Base-by-base conservation (phyloP, 2,888 invertebrate genomes). In the Amphipyra tragopoginis region DNA sequence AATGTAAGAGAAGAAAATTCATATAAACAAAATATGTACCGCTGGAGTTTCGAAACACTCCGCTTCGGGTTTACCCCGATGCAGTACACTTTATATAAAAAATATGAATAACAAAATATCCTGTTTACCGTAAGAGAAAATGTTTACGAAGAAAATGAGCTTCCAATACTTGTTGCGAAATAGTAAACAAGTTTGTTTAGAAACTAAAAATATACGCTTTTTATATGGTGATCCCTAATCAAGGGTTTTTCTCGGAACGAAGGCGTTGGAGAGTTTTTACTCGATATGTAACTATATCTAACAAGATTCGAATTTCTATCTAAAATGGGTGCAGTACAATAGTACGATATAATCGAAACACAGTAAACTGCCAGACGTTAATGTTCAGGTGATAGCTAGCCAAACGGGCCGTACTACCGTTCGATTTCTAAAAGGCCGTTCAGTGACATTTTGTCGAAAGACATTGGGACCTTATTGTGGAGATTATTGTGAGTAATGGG, bases 121-220 rank as follows among this genome's bases (percentile, higher is more conserved):
- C 72, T 80, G 67, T 70, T 77, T 75, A 62, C 67, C 49, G 61
- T 67, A 50, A 50, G 26, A 63, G 71, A 73, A 65, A 65, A 65
- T 65, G 47, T 60, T 76, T 72, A 51, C 57, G 34, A 40, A 67
- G 65, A 74, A 65, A 72, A 74, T 80, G 65, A 65, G 64, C 63
- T 74, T 72, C 52, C 68, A 65, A 71, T 77, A 79, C 67, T 75
- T 61, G 59, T 50, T 67, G 51, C 53, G 34, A 48, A 51, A 58
- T 45, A 26, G 60, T 38, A 56, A 76, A 68, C 75, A 79, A 77
- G 69, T 39, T 61, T 52, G 64, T 78, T 64, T 61, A 21, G 21
- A 56, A 75, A 75, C 50, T 51, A 52, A 21, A 67, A 63, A 49
- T 70, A 74, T 61, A 49, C 48, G 21, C 51, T 56, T 53, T 26